Evolutionary conservation across 2,888 invertebrate genomes (phyloP).

Genomic region (Lasiommata megera): DNA sequence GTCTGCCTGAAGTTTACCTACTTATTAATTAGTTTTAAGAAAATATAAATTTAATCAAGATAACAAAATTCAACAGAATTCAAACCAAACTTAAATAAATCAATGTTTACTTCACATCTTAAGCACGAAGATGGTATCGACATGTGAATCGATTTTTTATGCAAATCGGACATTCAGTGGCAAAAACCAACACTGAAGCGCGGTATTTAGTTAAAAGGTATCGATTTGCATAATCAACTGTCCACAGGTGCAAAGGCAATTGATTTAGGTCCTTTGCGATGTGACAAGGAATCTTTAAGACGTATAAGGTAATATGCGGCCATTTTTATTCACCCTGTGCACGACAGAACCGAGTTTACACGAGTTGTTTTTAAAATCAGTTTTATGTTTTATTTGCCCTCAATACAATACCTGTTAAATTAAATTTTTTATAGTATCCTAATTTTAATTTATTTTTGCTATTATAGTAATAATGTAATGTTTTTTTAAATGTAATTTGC

Average conservation of each 20-base stretch:
- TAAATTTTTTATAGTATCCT: too few species aligned
- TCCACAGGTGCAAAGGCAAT: constrained; percentile 75
- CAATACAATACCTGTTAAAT: too few species aligned
- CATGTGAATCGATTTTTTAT: constrained; percentile 26
- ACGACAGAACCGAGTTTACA: constrained; percentile 44
- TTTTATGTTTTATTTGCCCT: constrained; percentile 21
- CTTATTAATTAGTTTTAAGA: constrained; percentile 1
- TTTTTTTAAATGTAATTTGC: too few species aligned
- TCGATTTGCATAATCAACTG: constrained; percentile 77
- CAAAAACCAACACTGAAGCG: constrained; percentile 33
- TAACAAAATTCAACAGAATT: constrained; percentile 1
- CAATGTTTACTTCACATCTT: constrained; percentile 16
- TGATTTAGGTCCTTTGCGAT: constrained; percentile 68
- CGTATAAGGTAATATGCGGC: constrained; percentile 68
- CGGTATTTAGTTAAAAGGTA: constrained; percentile 51
- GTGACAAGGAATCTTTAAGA: constrained; percentile 63
- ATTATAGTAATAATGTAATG: too few species aligned
- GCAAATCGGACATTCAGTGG: constrained; percentile 31
- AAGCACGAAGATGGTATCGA: constrained; percentile 16
- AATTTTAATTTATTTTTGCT: too few species aligned
- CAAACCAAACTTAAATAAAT: constrained; percentile 1
- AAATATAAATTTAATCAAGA: constrained; percentile 2
- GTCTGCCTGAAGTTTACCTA: background rate
- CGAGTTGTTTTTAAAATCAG: constrained; percentile 22
- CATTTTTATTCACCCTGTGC: constrained; percentile 64